These are phyloP conservation scores for Larimichthys crocea DNA, from an alignment of 2,113 vertebrate genomes.

Conservation along the genomic window DNA sequence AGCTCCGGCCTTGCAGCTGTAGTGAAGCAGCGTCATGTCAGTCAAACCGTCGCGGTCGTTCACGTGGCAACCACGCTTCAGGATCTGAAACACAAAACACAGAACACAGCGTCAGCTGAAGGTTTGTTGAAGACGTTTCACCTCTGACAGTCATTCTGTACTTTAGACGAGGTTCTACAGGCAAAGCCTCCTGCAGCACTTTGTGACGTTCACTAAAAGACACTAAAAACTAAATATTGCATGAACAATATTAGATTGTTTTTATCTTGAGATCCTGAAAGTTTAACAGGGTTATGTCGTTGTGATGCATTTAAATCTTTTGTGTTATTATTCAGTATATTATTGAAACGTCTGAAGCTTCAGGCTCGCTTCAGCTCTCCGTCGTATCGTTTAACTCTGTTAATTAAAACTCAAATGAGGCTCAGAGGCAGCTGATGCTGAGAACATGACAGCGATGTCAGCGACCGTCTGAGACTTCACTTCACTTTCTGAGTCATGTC, in stretches of 20 bases:
- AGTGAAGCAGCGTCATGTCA: constrained; percentile 95
- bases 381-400: not conserved
- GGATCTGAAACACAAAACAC: constrained; percentile 81
- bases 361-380: not conserved
- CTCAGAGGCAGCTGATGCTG: no score
- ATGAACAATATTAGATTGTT: no score
- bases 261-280: no score
- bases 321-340: no score
- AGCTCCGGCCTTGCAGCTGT: constrained; percentile 94
- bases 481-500: not conserved
- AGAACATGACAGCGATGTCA: no score
- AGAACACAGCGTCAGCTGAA: not conserved
- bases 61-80: constrained; percentile 93
- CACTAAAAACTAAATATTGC: no score
- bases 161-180: constrained; percentile 75
- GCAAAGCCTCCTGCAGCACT: constrained; percentile 44
- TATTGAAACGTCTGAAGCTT: no score
- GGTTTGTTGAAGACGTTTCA: no score
- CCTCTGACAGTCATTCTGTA: constrained; percentile 67
- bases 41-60: constrained; percentile 94
- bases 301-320: no score
- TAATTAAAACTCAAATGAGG: no score
- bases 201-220: no score
- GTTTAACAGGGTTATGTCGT: no score
- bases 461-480: not conserved